Percentiles rank a stretch among this genome's conserved stretches.
phyloP scores from a whole-genome alignment of 2,113 vertebrate species.

The Trogon surrucura region DNA sequence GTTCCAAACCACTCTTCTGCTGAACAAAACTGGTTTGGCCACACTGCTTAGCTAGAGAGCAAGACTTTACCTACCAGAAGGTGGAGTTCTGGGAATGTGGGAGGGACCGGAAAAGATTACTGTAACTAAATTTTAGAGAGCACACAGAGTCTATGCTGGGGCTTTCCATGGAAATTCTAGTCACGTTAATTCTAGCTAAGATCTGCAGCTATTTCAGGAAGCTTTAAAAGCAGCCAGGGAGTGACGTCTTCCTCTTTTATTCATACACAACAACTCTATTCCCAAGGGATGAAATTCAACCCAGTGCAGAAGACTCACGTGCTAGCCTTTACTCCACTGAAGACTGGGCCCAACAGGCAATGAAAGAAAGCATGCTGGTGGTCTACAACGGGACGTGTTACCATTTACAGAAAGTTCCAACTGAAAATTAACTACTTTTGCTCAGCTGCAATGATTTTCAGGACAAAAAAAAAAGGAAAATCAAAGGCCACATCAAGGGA shows the following conservation, averaged over 20 bases:
- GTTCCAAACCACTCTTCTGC: neutral
- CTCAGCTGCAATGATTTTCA: neutral
- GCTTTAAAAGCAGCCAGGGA: constrained; percentile 29
- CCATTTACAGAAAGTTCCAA: neutral
- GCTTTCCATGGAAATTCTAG: constrained; percentile 41
- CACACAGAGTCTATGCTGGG: neutral
- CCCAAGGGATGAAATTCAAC: constrained; percentile 4
- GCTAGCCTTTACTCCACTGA: neutral
- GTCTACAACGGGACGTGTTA: neutral
- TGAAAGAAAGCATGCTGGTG: neutral
- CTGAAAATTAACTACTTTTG: constrained; percentile 2
- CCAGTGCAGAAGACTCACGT: neutral
- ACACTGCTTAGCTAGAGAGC: neutral
- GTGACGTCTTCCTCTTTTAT: constrained; percentile 41
- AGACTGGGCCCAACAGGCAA: neutral
- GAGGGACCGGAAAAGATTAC: constrained; percentile 7
- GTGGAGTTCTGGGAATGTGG: constrained; percentile 54
- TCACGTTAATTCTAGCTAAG: neutral
- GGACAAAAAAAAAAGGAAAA: constrained; percentile 26
- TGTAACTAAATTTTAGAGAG: constrained; percentile 13
- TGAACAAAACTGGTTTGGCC: neutral
- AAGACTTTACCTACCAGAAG: constrained; percentile 43
- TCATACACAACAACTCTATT: constrained; percentile 6
- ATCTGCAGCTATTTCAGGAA: constrained; percentile 53
- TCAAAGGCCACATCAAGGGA: neutral